Evolutionary conservation across 2,797 vertebrate species (phyloP), one percentile per base, ranked within the genome.

Genomic region (Gephyroberyx darwinii): DNA sequence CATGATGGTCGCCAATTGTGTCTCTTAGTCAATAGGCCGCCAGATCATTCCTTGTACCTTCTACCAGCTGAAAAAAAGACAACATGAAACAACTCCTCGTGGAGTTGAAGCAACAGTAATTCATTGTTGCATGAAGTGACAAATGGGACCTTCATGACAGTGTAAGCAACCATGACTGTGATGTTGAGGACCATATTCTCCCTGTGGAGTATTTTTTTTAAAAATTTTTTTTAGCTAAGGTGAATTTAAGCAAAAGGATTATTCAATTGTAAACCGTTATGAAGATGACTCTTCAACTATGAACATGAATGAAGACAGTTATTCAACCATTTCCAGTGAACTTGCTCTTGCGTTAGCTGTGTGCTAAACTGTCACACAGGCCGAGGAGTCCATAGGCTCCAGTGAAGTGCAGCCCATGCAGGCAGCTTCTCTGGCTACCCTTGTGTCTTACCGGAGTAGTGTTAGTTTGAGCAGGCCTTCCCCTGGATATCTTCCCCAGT

Each of bases 271-370:
- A 35, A 35, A 35, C 33, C 6, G 5, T 35, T 35, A 2, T 35
- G 5, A 13, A 47, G 30, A 53, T 43, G 37, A 66, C 2, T 57
- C 8, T n/a, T 62, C 3, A 9, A 17, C 6, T 19, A 66, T 47
- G 54, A 77, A 62, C 47, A 50, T 53, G 57, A 69, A 48, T 56
- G 61, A 69, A 26, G 26, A 26, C 26, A 48, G 71, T 58, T 50
- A 66, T 31, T 8, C 6, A n/a, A 45, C 5, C 5, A 50, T 14
- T 1, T 39, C 37, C 37, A 20, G 33, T 26, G 64, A 45, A 37
- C 2, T 1, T n/a, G 43, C 4, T 65, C 45, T 41, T 47, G 8
- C 13, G 2, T 45, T 17, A 19, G 8, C 10, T 39, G 3, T 39
- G 2, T 51, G 4, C 33, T 22, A 33, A 68, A 43, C 47, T 75